Base-by-base conservation (phyloP, 2,113 vertebrate species). In the Lipophrys pholis region DNA sequence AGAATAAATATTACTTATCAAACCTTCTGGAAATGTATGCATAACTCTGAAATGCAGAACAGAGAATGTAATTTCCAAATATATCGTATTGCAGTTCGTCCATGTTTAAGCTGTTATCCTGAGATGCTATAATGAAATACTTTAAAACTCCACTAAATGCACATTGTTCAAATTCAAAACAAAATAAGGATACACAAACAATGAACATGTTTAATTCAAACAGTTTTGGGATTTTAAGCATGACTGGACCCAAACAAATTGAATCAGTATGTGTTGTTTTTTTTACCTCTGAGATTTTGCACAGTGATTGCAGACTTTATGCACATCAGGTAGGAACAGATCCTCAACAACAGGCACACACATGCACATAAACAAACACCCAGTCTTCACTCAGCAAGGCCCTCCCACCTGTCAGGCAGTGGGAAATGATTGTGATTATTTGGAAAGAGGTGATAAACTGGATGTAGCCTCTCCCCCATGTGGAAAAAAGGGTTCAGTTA, bases 381-480 rank as follows among this genome's bases (percentile, higher is more conserved):
- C 8, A 45, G 17, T 30, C 21, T 30, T 58, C 49, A 61, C 39
- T 11, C 1, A 39, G 41, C 42, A 11, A 6, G 55, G 16, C 67
- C 69, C 52, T 62, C 76, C 45, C 50, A 21, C 56, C 16, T 71
- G 58, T 76, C 69, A 14, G 39, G 54, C 45, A 67, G 69, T 21
- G 73, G 43, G 76, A 74, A 83, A 76, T 87, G 16, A 1, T 35
- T 39, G 16, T 72, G 56, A 66, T 85, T 63, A 74, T 81, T 69
- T 65, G 82, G 9, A 42, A 62, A 57, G 46, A 64, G 42, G 36
- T 69, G 77, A 78, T 80, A 74, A 75, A 82, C 60, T 58, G 62
- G 69, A 81, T 83, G 84, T 72, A 62, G 68, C 79, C 85, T 88
- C 87, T 90, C 87, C 88, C 88, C 86, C 85, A 41, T 82, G 89